Conservation (phyloP, 1,140 invertebrate genomes). For the Conopomorpha cramerella region DNA sequence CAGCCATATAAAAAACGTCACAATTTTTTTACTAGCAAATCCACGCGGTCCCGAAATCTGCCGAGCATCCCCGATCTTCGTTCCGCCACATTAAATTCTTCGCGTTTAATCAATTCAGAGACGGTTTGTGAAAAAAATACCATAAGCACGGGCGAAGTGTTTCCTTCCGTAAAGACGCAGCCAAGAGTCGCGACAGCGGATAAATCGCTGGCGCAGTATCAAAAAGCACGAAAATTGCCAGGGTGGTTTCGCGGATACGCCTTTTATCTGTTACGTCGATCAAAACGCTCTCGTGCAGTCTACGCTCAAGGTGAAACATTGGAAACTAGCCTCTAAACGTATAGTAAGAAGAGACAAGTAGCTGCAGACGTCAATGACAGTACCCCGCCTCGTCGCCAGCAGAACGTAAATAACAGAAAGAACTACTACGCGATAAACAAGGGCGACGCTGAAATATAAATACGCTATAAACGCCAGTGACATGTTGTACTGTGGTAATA, state of each 20-base stretch:
- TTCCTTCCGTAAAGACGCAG: constrained; percentile 25
- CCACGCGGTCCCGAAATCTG: too few relatives aligned
- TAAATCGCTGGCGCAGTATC: constrained; percentile 48
- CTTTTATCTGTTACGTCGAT: constrained; percentile 55
- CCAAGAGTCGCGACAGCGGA: constrained; percentile 27
- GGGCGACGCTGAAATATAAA: constrained; percentile 16
- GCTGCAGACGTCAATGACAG: too few relatives aligned
- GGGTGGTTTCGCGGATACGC: constrained; percentile 34
- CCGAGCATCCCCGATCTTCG: constrained; percentile 17
- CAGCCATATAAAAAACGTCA: too few relatives aligned
- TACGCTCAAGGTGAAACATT: too few relatives aligned
- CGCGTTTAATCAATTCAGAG: constrained; percentile 36
- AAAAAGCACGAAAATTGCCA: constrained; percentile 42
- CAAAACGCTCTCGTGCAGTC: constrained; percentile 24
- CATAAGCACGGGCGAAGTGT: constrained; percentile 22
- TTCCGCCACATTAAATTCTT: constrained; percentile 39
- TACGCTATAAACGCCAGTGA: too few relatives aligned
- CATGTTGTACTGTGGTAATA: too few relatives aligned
- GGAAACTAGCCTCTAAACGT: too few relatives aligned
- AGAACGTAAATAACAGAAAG: constrained; percentile 29
- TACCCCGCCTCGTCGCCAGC: too few relatives aligned
- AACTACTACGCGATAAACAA: constrained; percentile 25
- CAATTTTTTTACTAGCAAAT: too few relatives aligned
- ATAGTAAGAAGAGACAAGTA: too few relatives aligned
- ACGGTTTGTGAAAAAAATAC: constrained; percentile 25